These are phyloP conservation scores for Tridacna gigas DNA, from an alignment of 2,888 invertebrate genomes.

Conservation along the genomic window DNA sequence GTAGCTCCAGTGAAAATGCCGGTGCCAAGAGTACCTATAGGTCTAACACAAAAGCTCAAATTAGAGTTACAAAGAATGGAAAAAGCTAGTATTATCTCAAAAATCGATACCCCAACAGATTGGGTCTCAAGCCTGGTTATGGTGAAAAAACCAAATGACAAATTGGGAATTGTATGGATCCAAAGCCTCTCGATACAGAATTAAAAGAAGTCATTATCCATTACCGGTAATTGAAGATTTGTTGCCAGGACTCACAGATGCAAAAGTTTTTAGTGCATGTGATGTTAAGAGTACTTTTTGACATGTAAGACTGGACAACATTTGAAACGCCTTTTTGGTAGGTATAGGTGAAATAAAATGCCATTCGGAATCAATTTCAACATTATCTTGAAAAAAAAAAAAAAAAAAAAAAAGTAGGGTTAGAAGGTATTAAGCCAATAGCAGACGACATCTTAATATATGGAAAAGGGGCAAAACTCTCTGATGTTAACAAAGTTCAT, in stretches of 20 bases:
- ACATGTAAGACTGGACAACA: constrained; percentile 65
- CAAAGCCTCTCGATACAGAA: constrained; percentile 47
- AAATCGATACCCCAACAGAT: constrained; percentile 43
- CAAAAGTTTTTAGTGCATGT: constrained; percentile 24
- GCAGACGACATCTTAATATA: constrained; percentile 63
- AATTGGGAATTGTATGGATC: constrained; percentile 55
- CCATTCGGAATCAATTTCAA: constrained; percentile 64
- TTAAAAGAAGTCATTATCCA: constrained; percentile 35
- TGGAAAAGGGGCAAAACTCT: constrained; percentile 38
- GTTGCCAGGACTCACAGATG: constrained; percentile 25
- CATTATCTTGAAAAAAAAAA: constrained; percentile 53
- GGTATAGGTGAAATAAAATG: constrained; percentile 63
- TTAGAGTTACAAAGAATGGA: constrained; percentile 41
- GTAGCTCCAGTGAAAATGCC: constrained; percentile 49
- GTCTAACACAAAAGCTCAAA: constrained; percentile 38
- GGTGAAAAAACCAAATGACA: constrained; percentile 30
- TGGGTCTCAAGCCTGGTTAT: constrained; percentile 60
- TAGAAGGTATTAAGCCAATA: constrained; percentile 52
- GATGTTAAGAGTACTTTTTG: constrained; percentile 61
- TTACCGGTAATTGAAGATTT: constrained; percentile 29
- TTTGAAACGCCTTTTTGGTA: constrained; percentile 64
- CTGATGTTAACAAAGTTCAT: constrained; percentile 48
- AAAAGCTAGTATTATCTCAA: constrained; percentile 27
- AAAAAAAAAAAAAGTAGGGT: constrained; percentile 44
- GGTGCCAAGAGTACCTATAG: constrained; percentile 44